Conservation (phyloP, 2,113 vertebrate genomes). For the Marmota monax region DNA sequence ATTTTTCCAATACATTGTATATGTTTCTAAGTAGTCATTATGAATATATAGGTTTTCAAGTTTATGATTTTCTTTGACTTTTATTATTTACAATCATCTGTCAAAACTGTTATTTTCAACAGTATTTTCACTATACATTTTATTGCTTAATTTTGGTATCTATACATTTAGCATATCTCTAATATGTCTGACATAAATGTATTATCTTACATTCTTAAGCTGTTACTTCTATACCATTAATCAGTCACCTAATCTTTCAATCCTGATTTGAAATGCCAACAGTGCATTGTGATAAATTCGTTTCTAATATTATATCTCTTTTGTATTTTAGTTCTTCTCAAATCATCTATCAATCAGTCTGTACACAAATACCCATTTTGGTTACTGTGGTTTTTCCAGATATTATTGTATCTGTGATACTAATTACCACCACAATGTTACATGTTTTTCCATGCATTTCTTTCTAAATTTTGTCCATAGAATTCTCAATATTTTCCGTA, state of each 20-base stretch:
- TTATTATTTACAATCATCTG: neutral
- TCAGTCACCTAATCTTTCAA: neutral
- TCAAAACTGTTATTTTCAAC: slow-evolving; percentile 10
- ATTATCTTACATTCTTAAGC: neutral
- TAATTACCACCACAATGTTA: neutral
- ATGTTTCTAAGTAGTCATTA: neutral
- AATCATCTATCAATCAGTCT: neutral
- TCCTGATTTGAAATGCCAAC: neutral
- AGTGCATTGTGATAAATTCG: neutral
- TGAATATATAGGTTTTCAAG: neutral
- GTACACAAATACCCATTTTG: neutral
- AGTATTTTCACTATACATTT: neutral
- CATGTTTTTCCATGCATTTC: neutral
- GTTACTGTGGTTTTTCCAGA: neutral
- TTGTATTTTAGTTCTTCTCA: neutral
- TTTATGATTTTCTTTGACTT: neutral
- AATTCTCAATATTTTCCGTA: neutral
- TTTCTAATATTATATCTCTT: neutral
- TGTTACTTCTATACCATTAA: slow-evolving; percentile 5
- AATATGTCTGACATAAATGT: neutral
- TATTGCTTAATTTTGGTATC: neutral
- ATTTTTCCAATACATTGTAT: neutral
- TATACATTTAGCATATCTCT: neutral
- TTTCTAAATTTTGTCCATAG: neutral
- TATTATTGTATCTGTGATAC: neutral